These are phyloP conservation scores for Piscicola geometra DNA, from an alignment of 2,888 invertebrate genomes.

Conservation along the genomic window DNA sequence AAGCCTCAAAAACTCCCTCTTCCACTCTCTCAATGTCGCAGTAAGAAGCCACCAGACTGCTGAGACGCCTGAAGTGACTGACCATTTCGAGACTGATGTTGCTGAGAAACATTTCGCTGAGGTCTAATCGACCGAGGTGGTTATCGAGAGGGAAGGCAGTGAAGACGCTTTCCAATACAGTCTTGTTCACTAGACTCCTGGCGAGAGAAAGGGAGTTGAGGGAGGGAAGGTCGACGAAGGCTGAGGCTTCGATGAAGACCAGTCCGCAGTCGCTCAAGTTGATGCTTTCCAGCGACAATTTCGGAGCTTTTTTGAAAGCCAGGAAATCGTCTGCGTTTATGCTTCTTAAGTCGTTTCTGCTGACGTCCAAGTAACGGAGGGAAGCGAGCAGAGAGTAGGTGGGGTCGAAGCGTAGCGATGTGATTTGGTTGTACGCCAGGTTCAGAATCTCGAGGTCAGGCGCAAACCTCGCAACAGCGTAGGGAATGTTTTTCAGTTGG, in stretches of 20 bases:
- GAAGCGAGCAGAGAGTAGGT: slow-evolving; percentile 34
- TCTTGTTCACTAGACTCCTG: slow-evolving; percentile 37
- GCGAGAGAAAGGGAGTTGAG: slow-evolving; percentile 42
- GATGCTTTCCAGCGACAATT: slow-evolving; percentile 39
- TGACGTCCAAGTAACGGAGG: slow-evolving; percentile 40
- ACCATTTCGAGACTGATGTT: slow-evolving; percentile 40
- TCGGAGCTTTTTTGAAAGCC: slow-evolving; percentile 28
- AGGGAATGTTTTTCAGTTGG: slow-evolving; percentile 39
- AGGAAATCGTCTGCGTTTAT: slow-evolving; percentile 37
- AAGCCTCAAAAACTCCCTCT: slow-evolving; percentile 31
- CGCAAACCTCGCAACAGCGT: slow-evolving; percentile 40
- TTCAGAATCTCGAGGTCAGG: slow-evolving; percentile 42
- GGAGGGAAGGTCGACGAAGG: slow-evolving; percentile 38
- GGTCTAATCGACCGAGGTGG: slow-evolving; percentile 39
- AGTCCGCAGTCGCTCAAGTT: slow-evolving; percentile 40
- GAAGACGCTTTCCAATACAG: slow-evolving; percentile 23
- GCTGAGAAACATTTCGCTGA: slow-evolving; percentile 39
- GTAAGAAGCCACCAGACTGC: slow-evolving; percentile 38
- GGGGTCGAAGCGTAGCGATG: slow-evolving; percentile 38
- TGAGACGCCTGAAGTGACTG: slow-evolving; percentile 35
- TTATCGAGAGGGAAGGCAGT: slow-evolving; percentile 27
- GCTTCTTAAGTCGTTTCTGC: slow-evolving; percentile 40
- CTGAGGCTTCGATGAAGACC: slow-evolving; percentile 34
- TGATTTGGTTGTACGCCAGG: slow-evolving; percentile 41
- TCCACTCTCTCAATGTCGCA: slow-evolving; percentile 40